Evolutionary conservation across 2,888 invertebrate genomes (phyloP).

Genomic region (Tryphoninae sp.): DNA sequence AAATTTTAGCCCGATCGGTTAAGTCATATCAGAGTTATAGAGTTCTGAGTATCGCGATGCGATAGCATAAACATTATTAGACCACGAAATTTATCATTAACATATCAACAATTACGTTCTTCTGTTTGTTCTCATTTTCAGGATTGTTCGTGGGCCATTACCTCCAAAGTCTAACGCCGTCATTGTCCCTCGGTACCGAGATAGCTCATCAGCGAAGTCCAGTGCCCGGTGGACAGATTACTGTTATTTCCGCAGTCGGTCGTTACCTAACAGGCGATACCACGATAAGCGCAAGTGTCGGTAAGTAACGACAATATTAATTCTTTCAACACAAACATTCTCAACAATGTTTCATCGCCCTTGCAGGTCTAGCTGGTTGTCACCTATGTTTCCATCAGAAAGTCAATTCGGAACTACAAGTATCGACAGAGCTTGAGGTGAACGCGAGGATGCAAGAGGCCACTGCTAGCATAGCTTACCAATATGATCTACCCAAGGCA

Average conservation of each 20-base stretch:
- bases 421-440: constrained; percentile 97
- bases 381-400: constrained; percentile 97
- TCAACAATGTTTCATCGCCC: constrained; percentile 5
- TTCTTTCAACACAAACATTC: constrained; percentile 8
- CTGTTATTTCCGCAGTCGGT: constrained; percentile 92
- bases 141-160: constrained; percentile 93
- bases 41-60: too few relatives aligned
- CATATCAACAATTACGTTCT: too few relatives aligned
- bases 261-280: constrained; percentile 86
- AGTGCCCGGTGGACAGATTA: constrained; percentile 94
- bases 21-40: too few relatives aligned
- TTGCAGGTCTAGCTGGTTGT: constrained; percentile 87
- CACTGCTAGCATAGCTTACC: constrained; percentile 95
- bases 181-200: constrained; percentile 95
- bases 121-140: constrained; percentile 67
- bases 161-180: constrained; percentile 92
- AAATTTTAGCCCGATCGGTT: too few relatives aligned
- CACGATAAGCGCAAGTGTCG: constrained; percentile 79
- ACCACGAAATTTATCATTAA: too few relatives aligned
- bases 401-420: constrained; percentile 93
- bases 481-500: constrained; percentile 96
- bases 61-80: too few relatives aligned
- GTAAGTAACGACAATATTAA: constrained; percentile 76
- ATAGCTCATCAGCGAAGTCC: constrained; percentile 96
- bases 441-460: constrained; percentile 95